Evolutionary conservation across 2,797 vertebrate genomes (phyloP), one percentile per base, ranked within the genome.

Genomic region (Chrosomus eos): DNA sequence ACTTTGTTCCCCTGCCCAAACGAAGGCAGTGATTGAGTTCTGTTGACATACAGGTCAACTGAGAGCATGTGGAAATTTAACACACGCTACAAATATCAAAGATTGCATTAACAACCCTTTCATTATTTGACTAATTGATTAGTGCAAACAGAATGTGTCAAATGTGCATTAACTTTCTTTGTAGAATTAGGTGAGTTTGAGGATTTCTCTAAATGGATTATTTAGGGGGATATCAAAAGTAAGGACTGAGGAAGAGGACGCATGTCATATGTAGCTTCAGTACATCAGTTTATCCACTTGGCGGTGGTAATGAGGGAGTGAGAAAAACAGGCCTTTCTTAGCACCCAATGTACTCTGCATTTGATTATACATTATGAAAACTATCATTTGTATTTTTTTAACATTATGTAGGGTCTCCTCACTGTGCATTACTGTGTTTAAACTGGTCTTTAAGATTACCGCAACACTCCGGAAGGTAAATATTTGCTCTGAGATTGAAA

Each of bases 261-360:
- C 43, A 26, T 76, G 31, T 38, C 33, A 28, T 13, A 5, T 9
- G 16, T 11, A 62, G 68, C 18, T 13, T 68, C 74, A 33, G 48
- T 78, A 43, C 64, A 58, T 11, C 3, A 13, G 19, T 76, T 70
- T 55, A 43, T 70, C 83, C 83, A 73, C 83, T 55, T 38, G 83
- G 43, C 10, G 83, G 77, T 64, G 58, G 67, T 73, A 73, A 73
- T 64, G 83, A 85, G 76, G 10, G 76, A 72, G n/a, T 71, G 53
- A 72, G n/a, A 68, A 58, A 28, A 48, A 79, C 23, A 28, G 38
- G 5, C 48, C 33, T 55, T 48, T 62, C 13, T 53, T 51, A 26
- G n/a, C 45, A 55, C 33, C 40, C 58, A 51, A 11, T 6, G 4
- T 28, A 13, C 21, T 11, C 18, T 73, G 10, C 23, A 62, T 64